These are phyloP conservation scores for Acanthis flammea DNA, from an alignment of 2,797 vertebrate species.

Conservation along the genomic window DNA sequence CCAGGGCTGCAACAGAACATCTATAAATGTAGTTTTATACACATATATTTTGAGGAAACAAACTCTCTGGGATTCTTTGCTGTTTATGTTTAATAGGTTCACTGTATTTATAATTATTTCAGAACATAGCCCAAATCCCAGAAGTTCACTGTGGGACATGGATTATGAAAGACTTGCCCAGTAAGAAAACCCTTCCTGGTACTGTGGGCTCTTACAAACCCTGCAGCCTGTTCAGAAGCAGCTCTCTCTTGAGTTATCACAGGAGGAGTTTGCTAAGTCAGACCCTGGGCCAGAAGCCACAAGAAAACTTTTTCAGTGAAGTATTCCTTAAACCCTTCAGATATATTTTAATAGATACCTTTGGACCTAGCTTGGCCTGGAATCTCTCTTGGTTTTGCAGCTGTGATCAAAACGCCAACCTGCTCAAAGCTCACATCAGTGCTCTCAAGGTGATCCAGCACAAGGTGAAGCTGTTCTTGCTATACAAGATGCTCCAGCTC, in stretches of 20 bases:
- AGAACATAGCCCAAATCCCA: constrained; percentile 22
- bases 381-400: constrained; percentile 24
- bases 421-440: not conserved
- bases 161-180: not conserved
- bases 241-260: not conserved
- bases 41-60: not conserved
- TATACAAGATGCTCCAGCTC: not conserved
- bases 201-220: not conserved
- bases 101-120: constrained; percentile 32
- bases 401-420: constrained; percentile 18
- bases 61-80: not conserved
- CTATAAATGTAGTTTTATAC: not conserved
- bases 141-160: not conserved
- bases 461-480: constrained; percentile 9
- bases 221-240: not conserved
- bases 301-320: not conserved
- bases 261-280: not conserved
- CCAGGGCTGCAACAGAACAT: not conserved
- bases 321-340: constrained; percentile 31
- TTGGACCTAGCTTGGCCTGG: constrained; percentile 25
- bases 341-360: constrained; percentile 4
- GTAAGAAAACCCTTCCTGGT: not conserved
- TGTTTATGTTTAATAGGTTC: not conserved
- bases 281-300: not conserved
- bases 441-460: constrained; percentile 2